Evolutionary conservation across 2,113 vertebrate species (phyloP).

Genomic region (Tetrao urogallus): DNA sequence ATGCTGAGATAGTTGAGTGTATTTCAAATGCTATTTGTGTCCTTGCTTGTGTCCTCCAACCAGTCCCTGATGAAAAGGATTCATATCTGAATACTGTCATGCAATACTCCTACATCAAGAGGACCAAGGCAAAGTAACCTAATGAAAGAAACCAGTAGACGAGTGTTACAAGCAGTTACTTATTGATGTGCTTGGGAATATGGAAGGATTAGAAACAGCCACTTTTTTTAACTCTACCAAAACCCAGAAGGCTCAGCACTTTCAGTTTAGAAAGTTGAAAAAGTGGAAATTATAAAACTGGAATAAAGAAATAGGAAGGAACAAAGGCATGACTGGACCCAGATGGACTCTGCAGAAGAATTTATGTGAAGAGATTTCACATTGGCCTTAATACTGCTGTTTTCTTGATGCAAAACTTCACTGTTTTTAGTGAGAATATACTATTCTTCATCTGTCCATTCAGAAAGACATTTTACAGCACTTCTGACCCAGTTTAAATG

Average conservation of each 20-base stretch:
- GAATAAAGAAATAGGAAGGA: background rate
- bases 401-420: slow-evolving; percentile 28
- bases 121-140: background rate
- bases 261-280: background rate
- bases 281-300: background rate
- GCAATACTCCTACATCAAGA: background rate
- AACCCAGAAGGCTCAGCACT: background rate
- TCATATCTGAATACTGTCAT: background rate
- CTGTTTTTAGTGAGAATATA: background rate
- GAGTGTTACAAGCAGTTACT: background rate
- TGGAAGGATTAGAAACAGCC: background rate
- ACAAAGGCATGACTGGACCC: background rate
- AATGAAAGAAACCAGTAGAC: background rate
- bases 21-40: background rate
- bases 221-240: background rate
- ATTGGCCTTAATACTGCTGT: slow-evolving; percentile 15
- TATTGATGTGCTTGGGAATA: background rate
- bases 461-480: background rate
- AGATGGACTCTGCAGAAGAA: slow-evolving; percentile 13
- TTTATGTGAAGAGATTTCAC: background rate
- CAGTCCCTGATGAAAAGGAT: background rate
- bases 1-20: background rate
- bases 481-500: background rate
- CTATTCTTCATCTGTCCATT: background rate
- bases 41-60: background rate